Evolutionary conservation across 2,113 vertebrate species (phyloP).

Genomic region (Amphiprion percula): DNA sequence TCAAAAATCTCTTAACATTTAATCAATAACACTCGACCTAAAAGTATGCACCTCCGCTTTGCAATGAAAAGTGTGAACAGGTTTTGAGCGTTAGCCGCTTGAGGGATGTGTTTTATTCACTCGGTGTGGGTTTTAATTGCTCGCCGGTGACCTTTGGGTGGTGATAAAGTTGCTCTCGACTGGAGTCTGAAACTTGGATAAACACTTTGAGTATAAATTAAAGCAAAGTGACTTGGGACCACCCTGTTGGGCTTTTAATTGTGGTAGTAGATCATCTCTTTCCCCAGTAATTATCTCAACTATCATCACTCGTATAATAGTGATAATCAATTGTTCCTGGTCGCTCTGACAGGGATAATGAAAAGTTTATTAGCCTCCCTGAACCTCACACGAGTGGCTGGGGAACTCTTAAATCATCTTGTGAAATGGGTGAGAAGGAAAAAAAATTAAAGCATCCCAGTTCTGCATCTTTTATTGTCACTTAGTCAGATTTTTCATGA

Average conservation of each 20-base stretch:
- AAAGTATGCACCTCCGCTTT: constrained; percentile 26
- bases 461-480: constrained; percentile 12
- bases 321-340: constrained; percentile 70
- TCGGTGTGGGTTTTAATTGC: constrained; percentile 37
- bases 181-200: constrained; percentile 50
- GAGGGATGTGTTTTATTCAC: constrained; percentile 23
- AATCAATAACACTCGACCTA: constrained; percentile 34
- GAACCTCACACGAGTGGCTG: constrained; percentile 46
- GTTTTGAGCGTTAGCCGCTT: neutral
- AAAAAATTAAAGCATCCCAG: neutral
- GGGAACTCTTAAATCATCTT: constrained; percentile 64
- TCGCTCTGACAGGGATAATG: constrained; percentile 67
- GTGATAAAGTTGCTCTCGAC: constrained; percentile 56
- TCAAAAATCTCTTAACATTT: constrained; percentile 51
- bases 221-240: constrained; percentile 49
- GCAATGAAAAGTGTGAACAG: constrained; percentile 17
- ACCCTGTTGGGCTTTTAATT: constrained; percentile 72
- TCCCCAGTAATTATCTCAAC: constrained; percentile 65
- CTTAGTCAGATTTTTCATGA: constrained; percentile 9
- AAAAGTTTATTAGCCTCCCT: constrained; percentile 71
- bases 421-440: neutral
- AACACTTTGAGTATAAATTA: constrained; percentile 62
- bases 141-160: constrained; percentile 36
- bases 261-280: constrained; percentile 72
- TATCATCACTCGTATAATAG: constrained; percentile 71